Evolutionary conservation across 2,888 invertebrate genomes (phyloP).

Genomic region (Eugnorisma glareosa): DNA sequence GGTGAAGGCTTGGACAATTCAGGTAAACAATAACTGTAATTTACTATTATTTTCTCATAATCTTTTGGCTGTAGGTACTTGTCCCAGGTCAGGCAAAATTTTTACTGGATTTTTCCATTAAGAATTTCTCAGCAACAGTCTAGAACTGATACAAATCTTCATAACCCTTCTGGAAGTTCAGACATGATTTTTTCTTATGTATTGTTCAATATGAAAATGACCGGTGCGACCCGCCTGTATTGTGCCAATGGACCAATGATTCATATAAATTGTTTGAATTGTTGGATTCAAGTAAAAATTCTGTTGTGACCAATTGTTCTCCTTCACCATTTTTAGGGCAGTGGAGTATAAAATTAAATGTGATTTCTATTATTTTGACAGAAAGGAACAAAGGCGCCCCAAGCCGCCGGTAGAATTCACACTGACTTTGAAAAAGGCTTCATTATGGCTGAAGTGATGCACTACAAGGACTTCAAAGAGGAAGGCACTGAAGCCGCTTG

Average conservation of each 20-base stretch:
- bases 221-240: background rate
- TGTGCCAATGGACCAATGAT: background rate
- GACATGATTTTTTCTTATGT: background rate
- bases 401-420: conserved; percentile 99
- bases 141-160: background rate
- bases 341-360: background rate
- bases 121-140: background rate
- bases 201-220: background rate
- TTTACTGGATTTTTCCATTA: background rate
- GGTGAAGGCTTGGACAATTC: conserved; percentile 99
- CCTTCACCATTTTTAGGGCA: background rate
- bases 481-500: conserved; percentile 98
- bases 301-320: background rate
- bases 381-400: conserved; percentile 99
- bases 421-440: conserved; percentile 99
- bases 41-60: background rate
- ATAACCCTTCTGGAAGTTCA: background rate
- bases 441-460: conserved; percentile 99
- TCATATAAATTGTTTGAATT: background rate
- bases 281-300: background rate
- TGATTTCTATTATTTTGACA: conserved; percentile 77
- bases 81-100: background rate
- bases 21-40: conserved; percentile 90
- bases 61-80: background rate
- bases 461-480: conserved; percentile 98